Evolutionary conservation across 2,888 invertebrate genomes (phyloP), one percentile per base, ranked within the genome.

Genomic region (Drosophila prolongata): DNA sequence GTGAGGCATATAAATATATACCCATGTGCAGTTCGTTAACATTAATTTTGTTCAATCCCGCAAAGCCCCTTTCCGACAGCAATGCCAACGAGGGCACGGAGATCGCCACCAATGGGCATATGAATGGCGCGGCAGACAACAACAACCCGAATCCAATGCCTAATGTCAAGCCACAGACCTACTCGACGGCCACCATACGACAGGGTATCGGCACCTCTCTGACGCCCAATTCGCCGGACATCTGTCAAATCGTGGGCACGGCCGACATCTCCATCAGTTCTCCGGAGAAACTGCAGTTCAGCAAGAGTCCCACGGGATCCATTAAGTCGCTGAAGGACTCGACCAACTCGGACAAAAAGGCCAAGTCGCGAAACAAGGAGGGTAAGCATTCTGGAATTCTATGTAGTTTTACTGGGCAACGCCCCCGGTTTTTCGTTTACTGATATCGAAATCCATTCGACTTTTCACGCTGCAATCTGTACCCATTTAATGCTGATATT

Each of bases 271-370:
- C 87, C 10, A 64, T 90, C 13, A 88, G 89, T 27, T 92, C 92
- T 11, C 92, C 92, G 1, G 91, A 91, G 49, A 91, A 92, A 59
- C 64, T 92, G 55, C 90, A 91, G 72, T 92, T 80, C 91, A 91
- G 93, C 87, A 93, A 94, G 90, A 94, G 94, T 92, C 93, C 94
- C 59, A 93, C 93, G 70, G 93, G 94, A 64, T 93, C 94, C 52
- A 92, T 93, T 69, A 94, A 94, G 91, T 93, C 93, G 59, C 93
- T 94, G 81, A 94, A 93, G 91, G 94, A 92, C 62, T 90, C 91
- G 13, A 81, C 87, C 49, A 91, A 91, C 68, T 89, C 85, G 71
- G 92, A 92, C 74, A 92, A 91, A 69, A 92, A 91, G 65, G 87
- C 91, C 40, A 92, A 92, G 79, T 79, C 91, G 27, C 90, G 92